A percentile compares a stretch with the other conserved stretches of the same genome.
phyloP scores from a whole-genome alignment of 1,140 invertebrate species.

The Agrilus planipennis region DNA sequence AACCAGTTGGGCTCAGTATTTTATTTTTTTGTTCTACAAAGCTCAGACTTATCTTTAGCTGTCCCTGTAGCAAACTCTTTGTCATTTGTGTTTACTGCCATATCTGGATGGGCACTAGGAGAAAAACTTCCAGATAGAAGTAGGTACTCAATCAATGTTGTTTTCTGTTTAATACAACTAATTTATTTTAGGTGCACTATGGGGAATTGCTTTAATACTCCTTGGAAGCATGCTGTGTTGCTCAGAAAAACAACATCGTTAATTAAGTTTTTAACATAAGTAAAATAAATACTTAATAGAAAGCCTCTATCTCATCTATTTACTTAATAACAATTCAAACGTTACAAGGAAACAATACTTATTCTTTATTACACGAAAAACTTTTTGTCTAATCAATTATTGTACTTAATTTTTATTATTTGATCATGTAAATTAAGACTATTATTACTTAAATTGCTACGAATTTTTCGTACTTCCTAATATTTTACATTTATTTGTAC shows the following conservation, averaged over 20 bases:
- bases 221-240: conserved; percentile 22
- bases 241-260: conserved; percentile 17
- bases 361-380: not conserved
- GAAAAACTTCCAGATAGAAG: conserved; percentile 39
- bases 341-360: not conserved
- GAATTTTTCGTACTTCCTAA: too few relatives aligned
- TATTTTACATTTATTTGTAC: too few relatives aligned
- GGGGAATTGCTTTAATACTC: conserved; percentile 20
- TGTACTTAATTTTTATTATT: too few relatives aligned
- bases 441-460: too few relatives aligned
- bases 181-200: conserved; percentile 19
- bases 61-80: conserved; percentile 58
- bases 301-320: not conserved
- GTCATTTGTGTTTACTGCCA: conserved; percentile 55
- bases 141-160: conserved; percentile 19
- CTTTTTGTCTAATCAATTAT: not conserved
- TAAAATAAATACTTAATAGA: not conserved
- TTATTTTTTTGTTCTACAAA: conserved; percentile 48
- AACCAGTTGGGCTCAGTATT: conserved; percentile 56
- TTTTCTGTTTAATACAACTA: conserved; percentile 3
- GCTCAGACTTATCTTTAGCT: conserved; percentile 48
- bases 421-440: too few relatives aligned
- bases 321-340: not conserved
- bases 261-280: not conserved
- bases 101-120: conserved; percentile 47